A percentile compares a stretch with the other conserved stretches of the same genome.
phyloP scores from a whole-genome alignment of 2,797 vertebrate genomes.

The Liparis tanakae region DNA sequence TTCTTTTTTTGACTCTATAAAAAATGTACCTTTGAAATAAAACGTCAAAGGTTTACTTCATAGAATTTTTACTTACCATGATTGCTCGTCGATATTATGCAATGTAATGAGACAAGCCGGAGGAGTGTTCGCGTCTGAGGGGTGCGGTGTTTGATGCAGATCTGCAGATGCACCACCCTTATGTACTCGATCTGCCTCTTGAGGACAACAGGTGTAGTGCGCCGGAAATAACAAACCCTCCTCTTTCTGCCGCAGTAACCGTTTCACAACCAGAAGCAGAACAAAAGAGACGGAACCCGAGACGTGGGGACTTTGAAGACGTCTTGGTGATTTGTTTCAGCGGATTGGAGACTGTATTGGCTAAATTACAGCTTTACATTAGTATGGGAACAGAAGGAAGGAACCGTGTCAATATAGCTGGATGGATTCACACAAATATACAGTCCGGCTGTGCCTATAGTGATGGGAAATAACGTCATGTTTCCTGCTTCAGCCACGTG shows the following conservation, averaged over 20 bases:
- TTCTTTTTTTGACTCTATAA: background rate
- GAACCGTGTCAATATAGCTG: background rate
- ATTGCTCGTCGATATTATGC: conserved; percentile 15
- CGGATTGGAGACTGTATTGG: too few species aligned
- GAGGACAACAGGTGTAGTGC: conserved; percentile 1
- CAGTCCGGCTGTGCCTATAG: background rate
- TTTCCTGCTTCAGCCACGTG: background rate
- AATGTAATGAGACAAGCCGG: conserved; percentile 26
- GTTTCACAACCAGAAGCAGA: conserved; percentile 6
- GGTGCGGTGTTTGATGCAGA: background rate
- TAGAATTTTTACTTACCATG: conserved; percentile 19
- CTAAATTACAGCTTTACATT: background rate
- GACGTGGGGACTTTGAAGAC: background rate
- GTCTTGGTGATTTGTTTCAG: background rate
- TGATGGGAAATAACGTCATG: background rate
- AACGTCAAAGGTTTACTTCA: background rate
- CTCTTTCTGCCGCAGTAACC: conserved; percentile 10
- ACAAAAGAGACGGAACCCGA: background rate
- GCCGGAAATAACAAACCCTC: background rate
- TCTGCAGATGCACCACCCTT: background rate
- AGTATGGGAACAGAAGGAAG: background rate
- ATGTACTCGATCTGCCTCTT: background rate
- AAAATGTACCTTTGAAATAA: background rate
- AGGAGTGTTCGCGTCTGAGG: background rate
- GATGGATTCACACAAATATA: background rate